phyloP scores from a whole-genome alignment of 2,797 vertebrate genomes.

The Ateles fusciceps region DNA sequence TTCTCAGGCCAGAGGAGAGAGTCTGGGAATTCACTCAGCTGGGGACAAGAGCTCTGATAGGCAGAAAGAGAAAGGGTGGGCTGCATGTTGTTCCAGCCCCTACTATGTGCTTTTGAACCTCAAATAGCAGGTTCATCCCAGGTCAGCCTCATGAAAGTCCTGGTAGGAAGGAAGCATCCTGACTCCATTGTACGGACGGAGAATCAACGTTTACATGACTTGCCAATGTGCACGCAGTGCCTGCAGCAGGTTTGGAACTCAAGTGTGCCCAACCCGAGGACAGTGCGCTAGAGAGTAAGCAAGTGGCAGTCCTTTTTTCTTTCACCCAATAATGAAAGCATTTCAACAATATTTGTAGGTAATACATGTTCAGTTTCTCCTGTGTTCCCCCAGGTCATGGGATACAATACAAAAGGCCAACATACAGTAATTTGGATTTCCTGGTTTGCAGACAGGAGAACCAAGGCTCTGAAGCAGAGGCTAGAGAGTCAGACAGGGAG shows the following conservation, averaged over 20 bases:
- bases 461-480: not conserved
- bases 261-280: not conserved
- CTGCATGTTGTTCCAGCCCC: not conserved
- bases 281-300: not conserved
- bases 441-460: not conserved
- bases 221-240: not conserved
- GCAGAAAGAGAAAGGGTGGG: not conserved
- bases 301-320: not conserved
- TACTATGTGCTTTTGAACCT: not conserved
- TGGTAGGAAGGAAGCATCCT: not conserved
- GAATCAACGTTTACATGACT: not conserved
- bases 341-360: not conserved
- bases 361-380: not conserved
- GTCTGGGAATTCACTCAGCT: not conserved
- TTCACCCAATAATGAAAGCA: conserved; percentile 5
- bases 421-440: not conserved
- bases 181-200: not conserved
- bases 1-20: conserved; percentile 8
- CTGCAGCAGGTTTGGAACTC: not conserved
- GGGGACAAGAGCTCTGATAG: not conserved
- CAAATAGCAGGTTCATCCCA: not conserved
- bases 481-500: not conserved
- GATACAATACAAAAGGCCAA: not conserved
- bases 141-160: not conserved
- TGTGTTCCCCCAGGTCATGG: not conserved